These are phyloP conservation scores for Sternotherus odoratus DNA, from an alignment of 2,797 vertebrate species.

Conservation along the genomic window DNA sequence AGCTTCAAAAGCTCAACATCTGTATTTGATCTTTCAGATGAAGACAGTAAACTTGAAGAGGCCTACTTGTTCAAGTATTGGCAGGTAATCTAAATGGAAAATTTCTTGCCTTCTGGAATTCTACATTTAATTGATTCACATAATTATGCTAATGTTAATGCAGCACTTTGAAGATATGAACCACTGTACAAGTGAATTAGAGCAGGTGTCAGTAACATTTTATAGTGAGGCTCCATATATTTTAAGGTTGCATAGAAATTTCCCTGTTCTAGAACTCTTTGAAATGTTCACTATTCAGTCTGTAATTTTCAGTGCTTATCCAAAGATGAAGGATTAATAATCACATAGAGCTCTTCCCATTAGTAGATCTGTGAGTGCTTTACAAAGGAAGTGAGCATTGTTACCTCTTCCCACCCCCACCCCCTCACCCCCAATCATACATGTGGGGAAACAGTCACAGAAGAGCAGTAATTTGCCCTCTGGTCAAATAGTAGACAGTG, in stretches of 20 bases:
- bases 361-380: background rate
- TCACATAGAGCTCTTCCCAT: background rate
- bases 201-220: background rate
- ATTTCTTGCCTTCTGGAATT: background rate
- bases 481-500: background rate
- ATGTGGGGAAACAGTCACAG: background rate
- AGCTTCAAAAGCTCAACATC: background rate
- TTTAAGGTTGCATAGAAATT: background rate
- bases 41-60: background rate
- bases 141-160: background rate
- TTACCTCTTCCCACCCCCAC: background rate
- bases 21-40: background rate
- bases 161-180: background rate
- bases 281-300: background rate
- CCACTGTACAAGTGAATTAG: background rate
- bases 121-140: background rate
- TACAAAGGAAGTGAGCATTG: background rate
- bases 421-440: background rate
- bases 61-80: background rate
- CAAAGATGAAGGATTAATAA: background rate
- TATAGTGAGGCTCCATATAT: background rate
- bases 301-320: background rate
- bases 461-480: background rate
- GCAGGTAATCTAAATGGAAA: background rate
- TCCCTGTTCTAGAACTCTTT: background rate